Evolutionary conservation across 92 coral and sea anemone species (phyloP).

Genomic region (Palythoa grandis): DNA sequence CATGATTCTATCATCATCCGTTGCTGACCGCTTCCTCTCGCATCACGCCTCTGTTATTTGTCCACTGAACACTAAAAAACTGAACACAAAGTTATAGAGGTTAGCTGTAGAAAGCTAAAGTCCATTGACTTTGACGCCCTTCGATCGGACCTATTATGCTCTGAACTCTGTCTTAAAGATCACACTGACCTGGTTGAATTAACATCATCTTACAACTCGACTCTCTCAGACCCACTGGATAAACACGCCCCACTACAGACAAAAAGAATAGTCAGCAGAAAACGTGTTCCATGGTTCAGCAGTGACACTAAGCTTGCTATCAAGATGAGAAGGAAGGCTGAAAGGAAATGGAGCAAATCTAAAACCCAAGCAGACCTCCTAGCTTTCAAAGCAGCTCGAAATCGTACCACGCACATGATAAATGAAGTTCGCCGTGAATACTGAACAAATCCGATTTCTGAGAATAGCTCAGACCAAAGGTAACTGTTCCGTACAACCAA

Average conservation of each 20-base stretch:
- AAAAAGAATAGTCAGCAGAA: neutral
- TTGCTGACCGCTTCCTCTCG: neutral
- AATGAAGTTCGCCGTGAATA: neutral
- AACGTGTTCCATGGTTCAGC: neutral
- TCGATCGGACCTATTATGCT: neutral
- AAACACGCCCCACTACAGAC: neutral
- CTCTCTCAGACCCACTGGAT: neutral
- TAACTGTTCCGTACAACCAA: conserved; percentile 1
- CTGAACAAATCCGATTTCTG: neutral
- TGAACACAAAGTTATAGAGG: neutral
- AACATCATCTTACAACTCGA: neutral
- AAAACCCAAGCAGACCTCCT: neutral
- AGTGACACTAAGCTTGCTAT: neutral
- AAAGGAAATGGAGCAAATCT: neutral
- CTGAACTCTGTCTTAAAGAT: neutral
- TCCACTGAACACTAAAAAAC: neutral
- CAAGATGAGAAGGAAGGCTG: neutral
- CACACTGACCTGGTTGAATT: neutral
- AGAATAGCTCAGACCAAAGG: neutral
- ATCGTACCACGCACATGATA: neutral
- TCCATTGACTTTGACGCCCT: neutral
- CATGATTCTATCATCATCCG: conserved; percentile 43
- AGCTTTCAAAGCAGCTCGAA: neutral
- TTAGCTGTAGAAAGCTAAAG: neutral
- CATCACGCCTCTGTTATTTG: neutral